A percentile compares a stretch with the other conserved stretches of the same genome.
These are phyloP conservation scores for Holocentrus rufus DNA, from an alignment of 2,797 vertebrate genomes.

Conservation along the genomic window DNA sequence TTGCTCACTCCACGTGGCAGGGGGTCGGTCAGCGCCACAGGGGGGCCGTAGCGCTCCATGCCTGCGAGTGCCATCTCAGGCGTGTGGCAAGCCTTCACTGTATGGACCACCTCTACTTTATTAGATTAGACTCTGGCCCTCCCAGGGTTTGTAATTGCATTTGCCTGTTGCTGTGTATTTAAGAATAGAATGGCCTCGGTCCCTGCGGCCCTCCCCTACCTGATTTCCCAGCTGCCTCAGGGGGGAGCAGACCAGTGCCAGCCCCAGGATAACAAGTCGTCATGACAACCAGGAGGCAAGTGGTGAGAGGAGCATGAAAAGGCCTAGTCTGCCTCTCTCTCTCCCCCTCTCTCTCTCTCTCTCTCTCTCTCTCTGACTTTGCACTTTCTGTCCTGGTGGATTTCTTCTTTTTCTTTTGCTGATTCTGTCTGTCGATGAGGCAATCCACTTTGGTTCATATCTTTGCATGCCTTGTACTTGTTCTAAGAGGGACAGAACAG, in stretches of 20 bases:
- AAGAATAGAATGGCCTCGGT: conserved; percentile 79
- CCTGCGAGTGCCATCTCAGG: conserved; percentile 67
- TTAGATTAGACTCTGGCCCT: conserved; percentile 81
- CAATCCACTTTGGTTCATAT: conserved; percentile 43
- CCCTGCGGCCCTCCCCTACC: conserved; percentile 69
- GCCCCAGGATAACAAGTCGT: conserved; percentile 73
- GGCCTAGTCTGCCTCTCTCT: conserved; percentile 42
- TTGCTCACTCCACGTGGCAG: conserved; percentile 15
- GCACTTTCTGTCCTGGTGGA: conserved; percentile 55
- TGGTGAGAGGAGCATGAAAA: conserved; percentile 56
- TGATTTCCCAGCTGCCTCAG: conserved; percentile 75
- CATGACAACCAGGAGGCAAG: conserved; percentile 77
- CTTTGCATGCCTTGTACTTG: conserved; percentile 36
- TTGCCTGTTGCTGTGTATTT: conserved; percentile 83
- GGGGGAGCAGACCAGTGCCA: conserved; percentile 47
- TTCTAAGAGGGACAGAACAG: conserved; percentile 40
- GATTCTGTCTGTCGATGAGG: conserved; percentile 41
- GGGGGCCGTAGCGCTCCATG: conserved; percentile 43
- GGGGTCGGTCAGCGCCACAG: conserved; percentile 43
- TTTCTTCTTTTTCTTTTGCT: conserved; percentile 35
- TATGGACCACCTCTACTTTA: conserved; percentile 70
- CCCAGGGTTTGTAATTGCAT: conserved; percentile 80
- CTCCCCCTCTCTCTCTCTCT: conserved; percentile 39
- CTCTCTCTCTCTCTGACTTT: conserved; percentile 63
- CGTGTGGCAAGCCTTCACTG: conserved; percentile 71